Conservation (phyloP, 92 coral and sea anemone genomes). For the Nematostella vectensis region DNA sequence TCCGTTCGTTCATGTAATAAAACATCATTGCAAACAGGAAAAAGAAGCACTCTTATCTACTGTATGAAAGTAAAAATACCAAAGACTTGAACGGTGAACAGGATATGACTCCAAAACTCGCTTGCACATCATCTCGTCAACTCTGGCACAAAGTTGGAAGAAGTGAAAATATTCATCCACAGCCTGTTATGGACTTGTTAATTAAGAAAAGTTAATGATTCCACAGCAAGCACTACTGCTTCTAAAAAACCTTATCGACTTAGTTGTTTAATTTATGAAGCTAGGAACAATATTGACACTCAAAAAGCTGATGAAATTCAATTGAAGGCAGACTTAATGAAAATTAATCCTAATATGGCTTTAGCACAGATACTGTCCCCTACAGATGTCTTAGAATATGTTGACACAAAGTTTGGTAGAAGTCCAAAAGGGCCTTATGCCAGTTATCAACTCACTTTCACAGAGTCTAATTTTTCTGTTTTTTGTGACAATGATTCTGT, state of each 20-base stretch:
- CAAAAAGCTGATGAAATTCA: not conserved
- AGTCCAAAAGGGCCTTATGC: too few relatives aligned
- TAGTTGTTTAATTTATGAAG: too few relatives aligned
- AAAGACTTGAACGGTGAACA: too few relatives aligned
- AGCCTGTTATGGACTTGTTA: slow-evolving; percentile 1
- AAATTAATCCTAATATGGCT: slow-evolving; percentile 1
- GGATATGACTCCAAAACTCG: too few relatives aligned
- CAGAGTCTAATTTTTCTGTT: slow-evolving; percentile 5
- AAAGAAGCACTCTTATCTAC: too few relatives aligned
- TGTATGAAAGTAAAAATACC: too few relatives aligned
- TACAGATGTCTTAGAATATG: not conserved
- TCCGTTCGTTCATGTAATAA: too few relatives aligned
- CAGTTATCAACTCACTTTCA: slow-evolving; percentile 1
- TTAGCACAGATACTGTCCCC: not conserved
- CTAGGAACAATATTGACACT: not conserved
- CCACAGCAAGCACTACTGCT: too few relatives aligned
- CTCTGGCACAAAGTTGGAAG: not conserved
- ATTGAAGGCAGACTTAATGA: too few relatives aligned
- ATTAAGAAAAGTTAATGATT: too few relatives aligned
- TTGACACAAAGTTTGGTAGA: slow-evolving; percentile 9
- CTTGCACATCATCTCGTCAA: not conserved
- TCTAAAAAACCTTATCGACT: not conserved
- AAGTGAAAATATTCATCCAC: not conserved
- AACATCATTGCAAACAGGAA: too few relatives aligned
- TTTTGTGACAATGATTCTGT: slow-evolving; percentile 1